These are phyloP conservation scores for Chionodraco myersi DNA, from an alignment of 2,113 vertebrate genomes.

Conservation along the genomic window DNA sequence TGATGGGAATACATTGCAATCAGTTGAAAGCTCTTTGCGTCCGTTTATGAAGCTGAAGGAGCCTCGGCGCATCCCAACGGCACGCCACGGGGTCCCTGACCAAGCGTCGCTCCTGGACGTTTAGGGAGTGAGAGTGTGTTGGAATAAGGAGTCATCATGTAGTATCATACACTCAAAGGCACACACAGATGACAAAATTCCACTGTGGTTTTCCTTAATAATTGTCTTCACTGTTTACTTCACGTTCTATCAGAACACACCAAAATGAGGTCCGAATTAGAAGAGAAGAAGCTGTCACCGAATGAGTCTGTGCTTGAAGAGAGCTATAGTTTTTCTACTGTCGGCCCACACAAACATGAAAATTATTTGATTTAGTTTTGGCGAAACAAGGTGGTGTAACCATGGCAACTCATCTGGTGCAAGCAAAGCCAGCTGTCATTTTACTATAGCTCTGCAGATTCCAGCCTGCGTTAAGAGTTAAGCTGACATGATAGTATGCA, in stretches of 20 bases:
- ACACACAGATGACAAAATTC: background rate
- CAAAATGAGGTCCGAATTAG: no score
- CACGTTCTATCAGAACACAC: conserved; percentile 5
- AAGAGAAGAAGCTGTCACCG: background rate
- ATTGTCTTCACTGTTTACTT: background rate
- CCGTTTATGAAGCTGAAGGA: no score
- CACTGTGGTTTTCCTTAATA: background rate
- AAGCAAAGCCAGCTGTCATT: conserved; percentile 20
- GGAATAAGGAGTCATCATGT: background rate
- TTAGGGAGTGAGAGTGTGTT: no score
- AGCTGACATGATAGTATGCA: conserved; percentile 35
- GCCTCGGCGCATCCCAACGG: no score
- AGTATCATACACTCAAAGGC: background rate
- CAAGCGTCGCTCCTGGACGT: no score
- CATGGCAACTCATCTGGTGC: conserved; percentile 42
- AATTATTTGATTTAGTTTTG: conserved; percentile 36
- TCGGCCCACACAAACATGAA: conserved; percentile 14
- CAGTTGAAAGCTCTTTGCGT: no score
- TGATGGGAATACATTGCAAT: no score
- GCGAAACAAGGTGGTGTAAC: conserved; percentile 35
- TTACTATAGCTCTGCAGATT: conserved; percentile 2
- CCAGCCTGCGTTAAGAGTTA: conserved; percentile 5
- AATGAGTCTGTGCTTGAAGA: conserved; percentile 19
- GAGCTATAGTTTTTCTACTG: background rate
- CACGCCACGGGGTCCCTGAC: no score